A percentile compares a stretch with the other conserved stretches of the same genome.
Conservation (phyloP, 1,140 invertebrate species). For the Cheumatopsyche charites region DNA sequence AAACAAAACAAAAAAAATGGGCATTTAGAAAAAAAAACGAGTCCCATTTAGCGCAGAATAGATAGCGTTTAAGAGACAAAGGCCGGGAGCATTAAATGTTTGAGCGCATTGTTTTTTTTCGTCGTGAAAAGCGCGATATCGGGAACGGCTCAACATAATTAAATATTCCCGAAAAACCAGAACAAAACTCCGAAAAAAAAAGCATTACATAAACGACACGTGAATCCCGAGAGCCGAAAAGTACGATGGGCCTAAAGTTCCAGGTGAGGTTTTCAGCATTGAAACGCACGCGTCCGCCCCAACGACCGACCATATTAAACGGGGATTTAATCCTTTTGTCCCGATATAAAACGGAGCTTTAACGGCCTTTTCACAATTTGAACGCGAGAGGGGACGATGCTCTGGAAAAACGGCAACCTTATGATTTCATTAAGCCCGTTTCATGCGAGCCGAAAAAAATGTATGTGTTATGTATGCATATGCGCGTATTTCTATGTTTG, state of each 20-base stretch:
- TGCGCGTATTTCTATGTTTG: too few species aligned
- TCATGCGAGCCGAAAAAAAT: not conserved
- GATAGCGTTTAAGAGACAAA: not conserved
- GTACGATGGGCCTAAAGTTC: constrained; percentile 23
- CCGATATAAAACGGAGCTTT: constrained; percentile 24
- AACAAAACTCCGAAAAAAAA: not conserved
- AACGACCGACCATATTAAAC: constrained; percentile 24
- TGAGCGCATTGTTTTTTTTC: constrained; percentile 1
- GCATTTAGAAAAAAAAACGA: too few species aligned
- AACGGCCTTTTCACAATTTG: constrained; percentile 28
- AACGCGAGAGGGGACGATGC: not conserved
- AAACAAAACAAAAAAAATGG: too few species aligned
- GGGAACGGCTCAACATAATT: not conserved
- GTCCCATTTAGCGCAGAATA: too few species aligned
- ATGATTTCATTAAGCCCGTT: constrained; percentile 30
- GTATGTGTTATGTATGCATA: too few species aligned
- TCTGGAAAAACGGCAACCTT: constrained; percentile 24
- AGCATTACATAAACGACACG: not conserved
- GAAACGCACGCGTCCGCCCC: constrained; percentile 24
- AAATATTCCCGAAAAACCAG: not conserved
- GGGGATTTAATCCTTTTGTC: constrained; percentile 33
- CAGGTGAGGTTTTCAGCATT: constrained; percentile 31
- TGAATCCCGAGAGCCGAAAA: constrained; percentile 4
- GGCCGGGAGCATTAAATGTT: not conserved
- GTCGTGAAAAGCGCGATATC: constrained; percentile 9